These are phyloP conservation scores for Pelodiscus sinensis DNA, from an alignment of 2,113 vertebrate genomes.

Conservation along the genomic window DNA sequence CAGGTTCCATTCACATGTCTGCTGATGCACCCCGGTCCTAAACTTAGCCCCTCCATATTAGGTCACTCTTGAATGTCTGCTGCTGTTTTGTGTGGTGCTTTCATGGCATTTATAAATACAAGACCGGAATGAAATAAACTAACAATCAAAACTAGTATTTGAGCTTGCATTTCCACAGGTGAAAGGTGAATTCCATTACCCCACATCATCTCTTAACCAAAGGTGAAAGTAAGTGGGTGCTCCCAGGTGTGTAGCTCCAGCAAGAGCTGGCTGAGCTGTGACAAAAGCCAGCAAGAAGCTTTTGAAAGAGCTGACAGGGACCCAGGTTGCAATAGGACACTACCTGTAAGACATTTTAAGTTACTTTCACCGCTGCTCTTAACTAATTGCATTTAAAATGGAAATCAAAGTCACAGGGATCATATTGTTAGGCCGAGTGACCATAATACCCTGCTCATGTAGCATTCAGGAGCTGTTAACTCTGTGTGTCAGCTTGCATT, in stretches of 20 bases:
- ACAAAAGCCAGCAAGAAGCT: too few relatives aligned
- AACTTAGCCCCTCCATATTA: neutral
- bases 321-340: too few relatives aligned
- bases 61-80: neutral
- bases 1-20: neutral
- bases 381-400: conserved; percentile 45
- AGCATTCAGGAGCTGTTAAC: conserved; percentile 60
- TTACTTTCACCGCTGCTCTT: neutral
- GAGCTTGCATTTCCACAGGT: conserved; percentile 24
- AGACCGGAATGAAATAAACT: conserved; percentile 9
- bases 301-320: too few relatives aligned
- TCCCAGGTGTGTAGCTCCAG: too few relatives aligned
- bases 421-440: conserved; percentile 32
- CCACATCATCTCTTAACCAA: conserved; percentile 25
- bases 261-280: too few relatives aligned
- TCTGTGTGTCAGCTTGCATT: conserved; percentile 58
- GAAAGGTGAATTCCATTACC: conserved; percentile 53
- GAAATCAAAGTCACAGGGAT: conserved; percentile 40
- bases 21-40: neutral
- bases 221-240: too few relatives aligned
- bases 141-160: conserved; percentile 8
- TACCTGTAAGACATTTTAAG: too few relatives aligned
- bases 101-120: neutral
- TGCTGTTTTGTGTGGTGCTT: neutral
- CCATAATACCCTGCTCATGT: conserved; percentile 16